Percentiles rank a stretch among this genome's conserved stretches.
These are phyloP conservation scores for Pollimyrus isidori DNA, from an alignment of 2,113 vertebrate species.

Conservation along the genomic window DNA sequence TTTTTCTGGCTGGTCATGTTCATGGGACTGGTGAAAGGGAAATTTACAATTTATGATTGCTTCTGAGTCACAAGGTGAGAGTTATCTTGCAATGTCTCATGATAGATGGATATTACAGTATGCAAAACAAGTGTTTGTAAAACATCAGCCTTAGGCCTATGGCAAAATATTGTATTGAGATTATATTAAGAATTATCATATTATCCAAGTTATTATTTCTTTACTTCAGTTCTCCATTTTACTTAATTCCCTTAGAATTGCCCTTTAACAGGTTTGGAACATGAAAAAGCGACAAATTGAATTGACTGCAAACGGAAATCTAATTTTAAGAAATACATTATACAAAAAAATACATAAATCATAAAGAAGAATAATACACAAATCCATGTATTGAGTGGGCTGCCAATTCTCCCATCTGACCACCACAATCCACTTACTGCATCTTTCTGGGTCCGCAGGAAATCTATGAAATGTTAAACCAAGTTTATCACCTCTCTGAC, in stretches of 20 bases:
- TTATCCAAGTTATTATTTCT: neutral
- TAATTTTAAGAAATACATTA: neutral
- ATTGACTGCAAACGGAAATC: neutral
- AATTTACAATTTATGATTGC: neutral
- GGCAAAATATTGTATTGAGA: neutral
- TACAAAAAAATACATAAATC: neutral
- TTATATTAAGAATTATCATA: neutral
- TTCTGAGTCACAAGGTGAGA: neutral
- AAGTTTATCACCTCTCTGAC: neutral
- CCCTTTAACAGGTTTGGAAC: neutral
- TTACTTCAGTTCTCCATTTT: neutral
- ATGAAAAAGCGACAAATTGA: neutral
- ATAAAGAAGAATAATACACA: neutral
- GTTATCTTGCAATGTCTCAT: neutral
- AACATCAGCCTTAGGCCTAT: neutral
- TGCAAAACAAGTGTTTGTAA: neutral
- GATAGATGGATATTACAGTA: neutral
- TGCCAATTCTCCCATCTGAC: neutral
- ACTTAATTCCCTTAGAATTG: neutral
- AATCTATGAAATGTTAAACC: neutral
- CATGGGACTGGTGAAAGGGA: neutral
- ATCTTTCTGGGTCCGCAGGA: neutral
- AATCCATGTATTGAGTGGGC: neutral
- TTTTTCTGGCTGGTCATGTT: neutral
- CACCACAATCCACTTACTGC: neutral